phyloP scores from a whole-genome alignment of 2,888 invertebrate genomes.

The Pogonocherus hispidulus region DNA sequence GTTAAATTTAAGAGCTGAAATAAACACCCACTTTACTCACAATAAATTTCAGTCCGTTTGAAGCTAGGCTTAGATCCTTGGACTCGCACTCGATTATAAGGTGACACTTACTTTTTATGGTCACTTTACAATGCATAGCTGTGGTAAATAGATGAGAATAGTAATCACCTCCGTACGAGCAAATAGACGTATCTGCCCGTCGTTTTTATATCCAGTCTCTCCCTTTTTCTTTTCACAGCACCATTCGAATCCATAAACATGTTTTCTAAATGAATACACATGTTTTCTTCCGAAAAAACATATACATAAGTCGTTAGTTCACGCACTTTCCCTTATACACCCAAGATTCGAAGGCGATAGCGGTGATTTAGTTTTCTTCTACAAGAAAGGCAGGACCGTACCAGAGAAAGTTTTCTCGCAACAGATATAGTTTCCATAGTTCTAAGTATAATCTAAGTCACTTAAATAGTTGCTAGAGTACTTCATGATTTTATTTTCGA shows the following conservation, averaged over 20 bases:
- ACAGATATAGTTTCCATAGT: no score
- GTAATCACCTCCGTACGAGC: constrained; percentile 4
- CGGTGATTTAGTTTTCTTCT: constrained; percentile 45
- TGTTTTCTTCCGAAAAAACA: constrained; percentile 46
- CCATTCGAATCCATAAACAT: constrained; percentile 45
- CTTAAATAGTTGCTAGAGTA: no score
- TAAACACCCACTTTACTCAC: not conserved
- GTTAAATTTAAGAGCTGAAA: not conserved
- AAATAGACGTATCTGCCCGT: not conserved
- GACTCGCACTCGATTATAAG: not conserved
- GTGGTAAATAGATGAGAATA: not conserved
- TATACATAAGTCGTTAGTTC: constrained; percentile 48
- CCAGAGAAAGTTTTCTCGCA: not conserved
- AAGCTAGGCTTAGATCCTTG: no score
- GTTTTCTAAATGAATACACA: constrained; percentile 51
- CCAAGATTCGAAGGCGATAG: constrained; percentile 40
- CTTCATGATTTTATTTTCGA: no score
- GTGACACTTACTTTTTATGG: not conserved
- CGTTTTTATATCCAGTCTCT: constrained; percentile 26
- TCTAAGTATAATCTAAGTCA: no score
- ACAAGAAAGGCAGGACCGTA: constrained; percentile 39
- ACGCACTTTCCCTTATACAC: constrained; percentile 48
- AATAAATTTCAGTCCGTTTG: not conserved
- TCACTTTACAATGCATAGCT: not conserved
- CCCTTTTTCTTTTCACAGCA: constrained; percentile 40